These are phyloP conservation scores for Okapia johnstoni DNA, from an alignment of 2,113 vertebrate species.

Conservation along the genomic window DNA sequence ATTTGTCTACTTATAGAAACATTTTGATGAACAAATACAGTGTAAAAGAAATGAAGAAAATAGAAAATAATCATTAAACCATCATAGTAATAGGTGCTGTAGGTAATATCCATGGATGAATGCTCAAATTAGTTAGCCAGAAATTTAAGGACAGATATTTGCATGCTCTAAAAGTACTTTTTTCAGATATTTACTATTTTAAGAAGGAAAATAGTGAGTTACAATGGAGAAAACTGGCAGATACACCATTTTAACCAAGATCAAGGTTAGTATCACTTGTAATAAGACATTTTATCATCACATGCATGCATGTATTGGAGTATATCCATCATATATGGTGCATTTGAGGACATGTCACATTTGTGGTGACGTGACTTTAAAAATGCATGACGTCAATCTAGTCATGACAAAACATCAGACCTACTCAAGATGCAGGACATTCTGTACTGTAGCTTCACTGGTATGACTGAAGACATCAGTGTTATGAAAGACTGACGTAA, in stretches of 20 bases:
- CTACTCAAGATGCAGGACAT: neutral
- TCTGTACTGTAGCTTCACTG: neutral
- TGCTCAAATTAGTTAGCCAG: neutral
- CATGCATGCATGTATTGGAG: neutral
- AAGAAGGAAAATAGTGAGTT: neutral
- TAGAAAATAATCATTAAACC: neutral
- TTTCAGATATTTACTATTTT: neutral
- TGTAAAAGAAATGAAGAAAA: neutral
- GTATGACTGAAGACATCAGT: neutral
- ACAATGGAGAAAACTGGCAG: neutral
- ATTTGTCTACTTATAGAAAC: neutral
- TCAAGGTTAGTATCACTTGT: neutral
- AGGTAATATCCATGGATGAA: neutral
- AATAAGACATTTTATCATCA: neutral
- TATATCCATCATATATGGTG: neutral
- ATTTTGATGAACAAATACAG: neutral
- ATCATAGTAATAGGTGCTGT: neutral
- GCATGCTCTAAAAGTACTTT: neutral
- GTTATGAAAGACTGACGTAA: neutral
- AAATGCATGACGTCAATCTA: neutral
- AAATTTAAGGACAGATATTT: neutral
- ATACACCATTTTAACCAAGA: neutral
- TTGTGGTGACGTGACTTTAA: neutral
- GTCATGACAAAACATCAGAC: slow-evolving; percentile 5
- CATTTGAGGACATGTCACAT: neutral